A percentile compares a stretch with the other conserved stretches of the same genome.
phyloP scores from a whole-genome alignment of 2,113 vertebrate species.

The Hydrolagus affinis region DNA sequence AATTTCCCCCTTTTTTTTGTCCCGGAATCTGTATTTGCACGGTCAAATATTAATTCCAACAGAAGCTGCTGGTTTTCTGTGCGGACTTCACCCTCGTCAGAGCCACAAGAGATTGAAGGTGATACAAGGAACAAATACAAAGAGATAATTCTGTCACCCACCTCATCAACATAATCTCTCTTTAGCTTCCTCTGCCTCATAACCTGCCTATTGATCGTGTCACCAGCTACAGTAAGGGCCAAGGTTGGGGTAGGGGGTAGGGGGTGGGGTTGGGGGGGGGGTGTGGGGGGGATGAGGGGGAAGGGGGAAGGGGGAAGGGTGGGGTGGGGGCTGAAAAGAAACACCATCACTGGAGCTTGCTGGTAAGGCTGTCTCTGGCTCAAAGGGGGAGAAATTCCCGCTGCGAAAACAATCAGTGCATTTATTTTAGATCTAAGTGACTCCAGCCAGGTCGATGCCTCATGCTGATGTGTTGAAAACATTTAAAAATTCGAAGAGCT shows the following conservation, averaged over 20 bases:
- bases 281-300: too few species aligned
- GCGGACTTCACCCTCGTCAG: constrained; percentile 43
- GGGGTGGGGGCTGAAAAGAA: constrained; percentile 63
- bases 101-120: constrained; percentile 53
- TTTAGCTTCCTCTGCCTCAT: constrained; percentile 53
- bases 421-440: constrained; percentile 78
- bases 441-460: constrained; percentile 70
- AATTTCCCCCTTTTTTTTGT: neutral
- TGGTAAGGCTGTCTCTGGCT: constrained; percentile 52
- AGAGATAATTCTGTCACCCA: constrained; percentile 55
- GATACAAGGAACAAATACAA: constrained; percentile 59
- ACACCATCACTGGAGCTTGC: constrained; percentile 52
- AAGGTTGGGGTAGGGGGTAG: too few species aligned
- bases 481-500: constrained; percentile 66
- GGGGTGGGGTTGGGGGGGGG: too few species aligned
- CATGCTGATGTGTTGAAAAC: constrained; percentile 74
- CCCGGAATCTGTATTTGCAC: neutral
- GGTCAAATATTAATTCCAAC: neutral
- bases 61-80: constrained; percentile 14
- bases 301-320: too few species aligned
- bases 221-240: constrained; percentile 54
- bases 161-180: constrained; percentile 69
- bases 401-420: constrained; percentile 85
- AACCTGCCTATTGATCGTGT: constrained; percentile 67
- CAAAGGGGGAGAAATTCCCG: constrained; percentile 58